phyloP scores from a whole-genome alignment of 2,113 vertebrate species.

The Psephotus haematonotus region DNA sequence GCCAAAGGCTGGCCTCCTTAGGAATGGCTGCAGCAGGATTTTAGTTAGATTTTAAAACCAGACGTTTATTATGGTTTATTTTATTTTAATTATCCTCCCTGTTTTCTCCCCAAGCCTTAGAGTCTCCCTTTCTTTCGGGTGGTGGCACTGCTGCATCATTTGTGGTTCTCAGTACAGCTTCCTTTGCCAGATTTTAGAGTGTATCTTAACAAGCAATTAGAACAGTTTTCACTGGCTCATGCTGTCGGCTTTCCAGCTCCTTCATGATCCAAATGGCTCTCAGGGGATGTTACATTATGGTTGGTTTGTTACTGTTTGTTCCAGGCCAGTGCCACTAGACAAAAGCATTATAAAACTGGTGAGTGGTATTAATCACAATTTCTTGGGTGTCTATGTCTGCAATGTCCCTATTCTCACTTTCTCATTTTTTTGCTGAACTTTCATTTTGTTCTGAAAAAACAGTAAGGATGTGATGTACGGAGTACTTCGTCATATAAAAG shows the following conservation, averaged over 20 bases:
- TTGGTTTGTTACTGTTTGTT: conserved; percentile 68
- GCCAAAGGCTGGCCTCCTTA: not conserved
- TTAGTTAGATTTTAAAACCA: not conserved
- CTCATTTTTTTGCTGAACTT: not conserved
- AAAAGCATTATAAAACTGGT: conserved; percentile 51
- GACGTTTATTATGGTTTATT: not conserved
- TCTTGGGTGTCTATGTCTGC: conserved; percentile 29
- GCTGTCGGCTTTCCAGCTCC: conserved; percentile 41
- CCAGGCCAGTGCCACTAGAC: conserved; percentile 64
- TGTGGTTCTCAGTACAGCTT: not conserved
- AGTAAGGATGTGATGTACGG: not conserved
- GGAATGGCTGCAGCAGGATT: not conserved
- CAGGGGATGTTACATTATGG: conserved; percentile 62
- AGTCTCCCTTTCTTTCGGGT: conserved; percentile 52
- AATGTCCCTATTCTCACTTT: not conserved
- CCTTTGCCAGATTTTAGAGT: conserved; percentile 3
- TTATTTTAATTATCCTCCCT: not conserved
- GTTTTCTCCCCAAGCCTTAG: not conserved
- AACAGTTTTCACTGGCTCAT: conserved; percentile 42
- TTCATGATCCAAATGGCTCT: conserved; percentile 59
- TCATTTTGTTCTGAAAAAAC: not conserved
- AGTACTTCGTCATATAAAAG: not conserved
- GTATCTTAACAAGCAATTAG: conserved; percentile 49
- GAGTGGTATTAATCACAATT: conserved; percentile 57
- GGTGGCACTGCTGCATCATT: conserved; percentile 66